Conservation (phyloP, 2,113 vertebrate genomes). For the Micronisus gabar region DNA sequence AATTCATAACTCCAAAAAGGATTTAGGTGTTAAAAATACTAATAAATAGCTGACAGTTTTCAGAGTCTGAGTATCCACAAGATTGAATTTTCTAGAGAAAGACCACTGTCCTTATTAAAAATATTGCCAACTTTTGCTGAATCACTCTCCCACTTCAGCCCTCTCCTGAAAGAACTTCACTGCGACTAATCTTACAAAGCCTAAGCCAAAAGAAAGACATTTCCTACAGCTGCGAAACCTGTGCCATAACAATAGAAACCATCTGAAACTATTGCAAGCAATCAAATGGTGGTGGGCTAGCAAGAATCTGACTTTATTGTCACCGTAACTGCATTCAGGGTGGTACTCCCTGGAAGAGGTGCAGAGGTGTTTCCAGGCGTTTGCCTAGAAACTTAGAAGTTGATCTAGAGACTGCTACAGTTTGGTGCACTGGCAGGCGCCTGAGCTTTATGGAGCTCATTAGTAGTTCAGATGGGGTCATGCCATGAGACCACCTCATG, state of each 20-base stretch:
- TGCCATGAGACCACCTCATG: no score
- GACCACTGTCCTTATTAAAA: not conserved
- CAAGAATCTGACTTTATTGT: not conserved
- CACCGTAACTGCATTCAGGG: not conserved
- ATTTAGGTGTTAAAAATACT: not conserved
- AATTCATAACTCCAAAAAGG: not conserved
- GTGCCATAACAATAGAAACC: accelerated
- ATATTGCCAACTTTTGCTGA: not conserved
- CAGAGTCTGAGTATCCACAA: not conserved
- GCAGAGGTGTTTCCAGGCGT: not conserved
- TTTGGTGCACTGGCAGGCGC: no score
- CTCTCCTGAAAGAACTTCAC: not conserved
- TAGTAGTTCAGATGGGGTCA: not conserved
- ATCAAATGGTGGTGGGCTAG: not conserved
- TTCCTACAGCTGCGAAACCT: not conserved
- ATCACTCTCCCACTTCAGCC: not conserved
- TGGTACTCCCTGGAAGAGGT: not conserved
- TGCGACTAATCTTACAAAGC: not conserved
- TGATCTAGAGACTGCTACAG: not conserved
- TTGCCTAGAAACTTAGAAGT: not conserved
- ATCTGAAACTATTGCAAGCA: not conserved
- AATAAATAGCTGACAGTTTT: not conserved
- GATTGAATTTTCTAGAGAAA: not conserved
- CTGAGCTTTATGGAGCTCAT: not conserved
- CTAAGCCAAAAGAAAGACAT: not conserved